Evolutionary conservation across 92 coral and sea anemone species (phyloP).

Genomic region (Porites cylindrica): DNA sequence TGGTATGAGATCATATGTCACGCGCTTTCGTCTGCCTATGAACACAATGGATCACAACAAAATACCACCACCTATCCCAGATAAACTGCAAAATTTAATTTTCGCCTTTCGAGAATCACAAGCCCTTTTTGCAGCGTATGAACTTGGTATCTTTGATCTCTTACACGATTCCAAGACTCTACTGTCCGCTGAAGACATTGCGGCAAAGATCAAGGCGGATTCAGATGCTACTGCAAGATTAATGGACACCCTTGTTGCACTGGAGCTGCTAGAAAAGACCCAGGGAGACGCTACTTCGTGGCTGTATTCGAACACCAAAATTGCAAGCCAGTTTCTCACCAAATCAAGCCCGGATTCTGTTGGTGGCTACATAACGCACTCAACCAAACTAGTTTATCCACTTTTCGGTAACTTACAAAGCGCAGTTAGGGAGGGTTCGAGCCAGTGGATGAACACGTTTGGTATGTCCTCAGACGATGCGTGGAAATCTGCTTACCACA

Average conservation of each 20-base stretch:
- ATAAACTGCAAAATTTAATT: conserved; percentile 41
- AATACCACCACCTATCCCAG: conserved; percentile 49
- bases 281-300: background rate
- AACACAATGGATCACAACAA: background rate
- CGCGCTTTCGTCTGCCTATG: too few species aligned
- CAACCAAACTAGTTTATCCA: conserved; percentile 51
- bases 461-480: conserved; percentile 58
- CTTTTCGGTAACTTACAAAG: conserved; percentile 62
- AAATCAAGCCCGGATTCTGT: conserved; percentile 55
- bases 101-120: conserved; percentile 61
- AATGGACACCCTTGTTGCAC: conserved; percentile 61
- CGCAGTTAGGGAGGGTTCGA: conserved; percentile 75
- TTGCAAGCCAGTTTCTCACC: conserved; percentile 58
- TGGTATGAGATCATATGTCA: too few species aligned
- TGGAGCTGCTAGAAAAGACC: conserved; percentile 65
- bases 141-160: conserved; percentile 67
- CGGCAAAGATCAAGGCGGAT: conserved; percentile 53
- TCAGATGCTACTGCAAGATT: conserved; percentile 65
- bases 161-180: conserved; percentile 39
- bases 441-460: conserved; percentile 79
- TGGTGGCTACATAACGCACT: conserved; percentile 42
- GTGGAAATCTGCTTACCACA: conserved; percentile 49
- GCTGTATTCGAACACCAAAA: conserved; percentile 53
- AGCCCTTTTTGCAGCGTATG: conserved; percentile 59
- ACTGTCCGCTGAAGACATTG: conserved; percentile 44